Conservation (phyloP, 2,797 vertebrate genomes). For the Leuciscus waleckii region DNA sequence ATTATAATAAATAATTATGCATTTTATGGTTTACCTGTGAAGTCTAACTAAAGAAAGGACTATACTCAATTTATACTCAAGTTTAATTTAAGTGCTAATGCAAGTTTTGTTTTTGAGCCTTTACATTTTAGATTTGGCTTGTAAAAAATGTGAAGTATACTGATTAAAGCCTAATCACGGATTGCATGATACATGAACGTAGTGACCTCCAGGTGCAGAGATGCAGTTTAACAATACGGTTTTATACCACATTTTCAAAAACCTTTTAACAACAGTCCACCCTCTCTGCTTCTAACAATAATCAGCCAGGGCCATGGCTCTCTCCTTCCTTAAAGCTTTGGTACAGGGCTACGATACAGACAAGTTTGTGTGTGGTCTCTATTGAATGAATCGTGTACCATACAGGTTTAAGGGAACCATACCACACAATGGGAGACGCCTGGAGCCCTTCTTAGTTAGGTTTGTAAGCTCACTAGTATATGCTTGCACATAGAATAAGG, state of each 20-base stretch:
- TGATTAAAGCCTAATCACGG: not conserved
- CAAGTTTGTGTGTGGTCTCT: constrained; percentile 43
- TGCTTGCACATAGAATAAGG: not conserved
- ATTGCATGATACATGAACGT: not conserved
- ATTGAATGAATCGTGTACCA: constrained; percentile 59
- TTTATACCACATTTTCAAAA: constrained; percentile 15
- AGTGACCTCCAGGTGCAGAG: constrained; percentile 7
- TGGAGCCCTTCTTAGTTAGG: constrained; percentile 57
- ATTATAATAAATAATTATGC: not conserved
- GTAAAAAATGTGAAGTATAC: not conserved
- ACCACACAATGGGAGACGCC: constrained; percentile 54
- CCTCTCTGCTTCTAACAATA: constrained; percentile 47
- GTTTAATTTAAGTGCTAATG: not conserved
- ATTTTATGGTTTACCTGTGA: not conserved
- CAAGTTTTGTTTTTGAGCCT: not conserved
- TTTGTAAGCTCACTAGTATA: constrained; percentile 54
- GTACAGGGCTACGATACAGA: constrained; percentile 24
- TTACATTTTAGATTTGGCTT: not conserved
- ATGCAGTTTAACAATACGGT: constrained; percentile 3
- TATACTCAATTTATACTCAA: not conserved
- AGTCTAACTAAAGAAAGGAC: not conserved
- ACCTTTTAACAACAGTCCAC: not conserved
- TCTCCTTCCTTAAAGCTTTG: not conserved
- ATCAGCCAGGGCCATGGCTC: constrained; percentile 32
- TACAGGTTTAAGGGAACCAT: constrained; percentile 62